Evolutionary conservation across 2,113 vertebrate species (phyloP).

Genomic region (Procavia capensis): DNA sequence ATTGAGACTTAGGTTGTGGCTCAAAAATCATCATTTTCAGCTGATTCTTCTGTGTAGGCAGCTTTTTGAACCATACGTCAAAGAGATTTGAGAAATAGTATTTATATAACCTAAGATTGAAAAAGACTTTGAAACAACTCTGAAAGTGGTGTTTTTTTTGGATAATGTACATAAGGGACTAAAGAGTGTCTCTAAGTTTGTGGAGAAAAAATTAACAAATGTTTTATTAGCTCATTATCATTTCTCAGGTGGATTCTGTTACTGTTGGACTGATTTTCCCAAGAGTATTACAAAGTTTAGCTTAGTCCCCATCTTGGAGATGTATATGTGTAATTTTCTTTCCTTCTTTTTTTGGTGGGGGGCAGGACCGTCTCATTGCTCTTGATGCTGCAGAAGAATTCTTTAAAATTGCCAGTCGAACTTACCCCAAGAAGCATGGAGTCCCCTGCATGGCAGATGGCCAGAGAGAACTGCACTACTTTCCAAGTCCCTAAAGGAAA

Average conservation of each 20-base stretch:
- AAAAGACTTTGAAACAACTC: background rate
- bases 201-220: background rate
- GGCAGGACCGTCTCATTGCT: constrained; percentile 93
- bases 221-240: background rate
- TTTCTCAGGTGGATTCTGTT: background rate
- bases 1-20: background rate
- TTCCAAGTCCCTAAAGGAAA: constrained; percentile 71
- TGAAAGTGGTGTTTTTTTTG: background rate
- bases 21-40: background rate
- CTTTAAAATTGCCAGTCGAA: constrained; percentile 89
- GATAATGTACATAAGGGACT: background rate
- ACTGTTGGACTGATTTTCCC: constrained; percentile 15
- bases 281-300: background rate
- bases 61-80: background rate
- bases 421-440: constrained; percentile 88
- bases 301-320: background rate
- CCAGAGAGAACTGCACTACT: constrained; percentile 4
- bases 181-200: constrained; percentile 2
- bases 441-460: constrained; percentile 16
- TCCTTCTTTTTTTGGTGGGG: background rate
- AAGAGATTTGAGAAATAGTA: background rate
- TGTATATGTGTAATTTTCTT: accelerated
- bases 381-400: constrained; percentile 95
- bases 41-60: background rate
- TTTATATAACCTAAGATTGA: background rate